phyloP scores from a whole-genome alignment of 1,140 invertebrate genomes.

The Bombus superbus region DNA sequence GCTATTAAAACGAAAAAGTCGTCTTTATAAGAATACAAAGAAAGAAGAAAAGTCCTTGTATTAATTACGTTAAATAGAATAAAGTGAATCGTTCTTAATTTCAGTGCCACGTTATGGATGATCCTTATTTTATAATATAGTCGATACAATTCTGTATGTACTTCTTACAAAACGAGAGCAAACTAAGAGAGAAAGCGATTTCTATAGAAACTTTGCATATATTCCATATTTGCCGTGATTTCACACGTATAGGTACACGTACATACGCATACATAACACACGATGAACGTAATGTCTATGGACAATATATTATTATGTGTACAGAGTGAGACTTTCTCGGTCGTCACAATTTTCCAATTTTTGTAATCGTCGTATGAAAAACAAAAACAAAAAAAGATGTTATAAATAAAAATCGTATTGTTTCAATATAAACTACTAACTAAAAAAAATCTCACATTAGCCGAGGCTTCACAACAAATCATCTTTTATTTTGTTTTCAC shows the following conservation, averaged over 20 bases:
- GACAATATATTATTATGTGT: slow-evolving; percentile 45
- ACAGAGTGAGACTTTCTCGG: slow-evolving; percentile 33
- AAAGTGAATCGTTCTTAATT: slow-evolving; percentile 50
- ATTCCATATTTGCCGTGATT: slow-evolving; percentile 28
- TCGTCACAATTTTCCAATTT: slow-evolving; percentile 51
- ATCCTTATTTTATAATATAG: slow-evolving; percentile 33
- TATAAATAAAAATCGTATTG: slow-evolving; percentile 55
- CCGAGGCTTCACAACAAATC: not conserved
- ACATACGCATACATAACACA: not conserved
- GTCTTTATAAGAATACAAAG: not conserved
- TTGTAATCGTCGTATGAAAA: slow-evolving; percentile 41
- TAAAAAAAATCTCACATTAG: not conserved
- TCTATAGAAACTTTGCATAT: slow-evolving; percentile 25
- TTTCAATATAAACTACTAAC: slow-evolving; percentile 31
- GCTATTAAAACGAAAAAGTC: not conserved
- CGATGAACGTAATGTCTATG: slow-evolving; percentile 28
- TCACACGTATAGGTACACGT: slow-evolving; percentile 1
- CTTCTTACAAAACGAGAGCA: not conserved
- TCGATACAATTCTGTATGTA: not conserved
- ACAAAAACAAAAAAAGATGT: slow-evolving; percentile 22
- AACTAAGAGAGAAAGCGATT: slow-evolving; percentile 2
- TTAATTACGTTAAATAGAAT: slow-evolving; percentile 42
- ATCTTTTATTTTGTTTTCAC: not conserved
- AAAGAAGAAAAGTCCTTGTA: slow-evolving; percentile 33
- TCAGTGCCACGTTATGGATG: slow-evolving; percentile 42